Evolutionary conservation across 1,140 invertebrate genomes (phyloP), one percentile per base, ranked within the genome.

Genomic region (Pteromalus puparum): DNA sequence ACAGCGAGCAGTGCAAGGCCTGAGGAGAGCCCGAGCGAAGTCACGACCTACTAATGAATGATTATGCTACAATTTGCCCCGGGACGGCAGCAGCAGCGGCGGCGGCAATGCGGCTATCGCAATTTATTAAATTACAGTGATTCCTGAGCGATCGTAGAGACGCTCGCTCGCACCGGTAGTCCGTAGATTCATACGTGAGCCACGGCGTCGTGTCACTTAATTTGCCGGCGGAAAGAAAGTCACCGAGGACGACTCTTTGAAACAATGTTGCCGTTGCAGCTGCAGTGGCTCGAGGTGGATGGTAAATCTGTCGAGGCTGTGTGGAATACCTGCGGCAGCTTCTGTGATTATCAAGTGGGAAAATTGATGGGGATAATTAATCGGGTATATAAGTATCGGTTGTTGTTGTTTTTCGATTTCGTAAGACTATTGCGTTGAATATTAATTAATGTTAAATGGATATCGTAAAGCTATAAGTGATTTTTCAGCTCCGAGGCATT

Each of bases 121-220:
- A 92, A 93, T 92, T 93, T 92, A 91, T 92, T 92, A 92, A 92
- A 92, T 93, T 92, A 93, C 91, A 91, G 91, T 92, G 90, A 92
- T 92, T 89, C 89, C 84, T 53, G 18, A 21, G 87, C 86, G 80
- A 67, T 85, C 81, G 78, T 87, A 86, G 86, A 85, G 15, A 85
- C 83, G 83, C 73, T 87, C 78, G 77, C 87, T 85, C 86, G 86
- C 90, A 89, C 88, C 89, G 90, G 90, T 90, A 91, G 90, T 90
- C 42, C 24, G 6, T 13, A 42, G 1, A 61, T 61, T 61, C 18
- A 61, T 61, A 61, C 89, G 89, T 87, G 87, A 87, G 88, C 89
- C 88, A 87, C 28, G 48, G 15, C 4, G 30, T 48, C 73, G 82
- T 53, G 65, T 79, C 67, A n/a, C 67, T 84, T 78, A 67, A 75